Conservation (phyloP, 2,888 invertebrate genomes). For the Philereme vetulata region DNA sequence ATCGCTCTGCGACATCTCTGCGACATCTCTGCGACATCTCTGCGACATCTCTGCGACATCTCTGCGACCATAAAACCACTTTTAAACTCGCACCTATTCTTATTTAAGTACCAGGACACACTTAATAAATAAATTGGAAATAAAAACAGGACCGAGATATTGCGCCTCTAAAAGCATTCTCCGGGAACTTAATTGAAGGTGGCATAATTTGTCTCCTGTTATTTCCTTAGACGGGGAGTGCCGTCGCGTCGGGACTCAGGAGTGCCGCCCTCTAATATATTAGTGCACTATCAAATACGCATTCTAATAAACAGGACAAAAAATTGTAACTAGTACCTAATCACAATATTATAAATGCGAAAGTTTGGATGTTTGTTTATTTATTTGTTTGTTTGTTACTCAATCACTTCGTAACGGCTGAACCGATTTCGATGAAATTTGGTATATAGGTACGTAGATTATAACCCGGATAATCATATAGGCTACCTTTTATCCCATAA, state of each 20-base stretch:
- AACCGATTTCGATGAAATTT: too few relatives aligned
- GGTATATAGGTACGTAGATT: too few relatives aligned
- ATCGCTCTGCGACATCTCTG: background rate
- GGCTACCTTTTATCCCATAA: too few relatives aligned
- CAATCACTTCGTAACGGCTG: too few relatives aligned
- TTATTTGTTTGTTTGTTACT: too few relatives aligned
- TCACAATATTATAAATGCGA: too few relatives aligned
- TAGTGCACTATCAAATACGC: background rate
- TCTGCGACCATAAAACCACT: constrained; percentile 11
- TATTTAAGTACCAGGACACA: constrained; percentile 1
- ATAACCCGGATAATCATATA: too few relatives aligned
- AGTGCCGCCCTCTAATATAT: background rate
- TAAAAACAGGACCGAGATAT: constrained; percentile 34
- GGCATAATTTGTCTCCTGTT: constrained; percentile 43
- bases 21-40: too few relatives aligned
- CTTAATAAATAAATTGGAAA: constrained; percentile 27
- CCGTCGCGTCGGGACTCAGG: background rate
- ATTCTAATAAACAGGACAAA: background rate
- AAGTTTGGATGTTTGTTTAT: too few relatives aligned
- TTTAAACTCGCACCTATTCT: background rate
- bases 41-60: too few relatives aligned
- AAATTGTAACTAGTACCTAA: too few relatives aligned
- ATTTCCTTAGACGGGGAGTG: constrained; percentile 39
- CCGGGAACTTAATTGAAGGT: constrained; percentile 44
- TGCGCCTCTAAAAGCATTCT: constrained; percentile 43